phyloP scores from a whole-genome alignment of 1,140 invertebrate species.

The Glossosoma conforme region DNA sequence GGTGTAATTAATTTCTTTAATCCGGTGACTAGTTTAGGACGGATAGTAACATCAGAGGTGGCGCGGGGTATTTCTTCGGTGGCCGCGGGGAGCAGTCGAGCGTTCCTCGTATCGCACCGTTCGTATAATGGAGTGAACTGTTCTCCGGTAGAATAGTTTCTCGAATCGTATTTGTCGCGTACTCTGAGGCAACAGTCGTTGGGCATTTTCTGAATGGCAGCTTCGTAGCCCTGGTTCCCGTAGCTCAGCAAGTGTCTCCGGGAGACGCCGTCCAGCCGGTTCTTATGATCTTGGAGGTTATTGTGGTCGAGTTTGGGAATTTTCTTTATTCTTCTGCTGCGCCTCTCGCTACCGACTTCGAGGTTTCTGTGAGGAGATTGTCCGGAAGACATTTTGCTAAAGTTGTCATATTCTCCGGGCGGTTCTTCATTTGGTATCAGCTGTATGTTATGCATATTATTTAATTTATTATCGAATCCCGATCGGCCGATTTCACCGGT shows the following conservation, averaged over 20 bases:
- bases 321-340: conserved; percentile 21
- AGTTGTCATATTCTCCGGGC: conserved; percentile 2
- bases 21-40: background rate
- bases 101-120: conserved; percentile 10
- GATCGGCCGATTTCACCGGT: conserved; percentile 8
- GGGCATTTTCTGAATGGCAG: conserved; percentile 16
- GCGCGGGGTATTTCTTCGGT: background rate
- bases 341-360: conserved; percentile 26
- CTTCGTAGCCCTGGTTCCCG: conserved; percentile 21
- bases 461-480: conserved; percentile 12
- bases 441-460: conserved; percentile 19
- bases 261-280: conserved; percentile 10
- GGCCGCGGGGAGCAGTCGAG: background rate
- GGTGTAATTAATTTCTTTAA: conserved; percentile 1
- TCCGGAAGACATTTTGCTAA: conserved; percentile 31
- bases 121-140: conserved; percentile 14
- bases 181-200: conserved; percentile 14
- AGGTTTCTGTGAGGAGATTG: conserved; percentile 25
- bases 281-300: conserved; percentile 18
- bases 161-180: conserved; percentile 4
- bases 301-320: conserved; percentile 17
- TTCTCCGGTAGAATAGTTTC: conserved; percentile 3
- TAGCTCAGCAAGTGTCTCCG: conserved; percentile 15
- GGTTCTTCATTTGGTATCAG: conserved; percentile 14
- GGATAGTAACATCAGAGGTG: background rate